Evolutionary conservation across 2,113 vertebrate genomes (phyloP).

Genomic region (Dunckerocampus dactyliophorus): DNA sequence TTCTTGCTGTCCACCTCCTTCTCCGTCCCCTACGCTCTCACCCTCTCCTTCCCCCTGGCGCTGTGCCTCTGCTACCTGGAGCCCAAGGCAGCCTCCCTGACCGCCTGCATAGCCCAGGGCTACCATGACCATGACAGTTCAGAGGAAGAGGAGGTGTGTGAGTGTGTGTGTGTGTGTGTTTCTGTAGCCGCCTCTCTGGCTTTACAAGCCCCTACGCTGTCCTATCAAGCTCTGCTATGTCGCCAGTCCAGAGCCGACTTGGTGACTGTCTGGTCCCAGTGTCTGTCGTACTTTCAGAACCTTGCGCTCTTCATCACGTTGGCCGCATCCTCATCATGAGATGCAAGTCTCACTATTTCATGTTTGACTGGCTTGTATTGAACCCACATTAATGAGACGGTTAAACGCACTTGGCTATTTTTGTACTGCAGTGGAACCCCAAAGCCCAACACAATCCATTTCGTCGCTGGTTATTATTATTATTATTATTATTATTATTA

Average conservation of each 20-base stretch:
- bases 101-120: constrained; percentile 93
- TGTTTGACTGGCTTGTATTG: constrained; percentile 16
- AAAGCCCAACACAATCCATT: background rate
- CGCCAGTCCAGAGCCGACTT: constrained; percentile 80
- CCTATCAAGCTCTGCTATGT: constrained; percentile 73
- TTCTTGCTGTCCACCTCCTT: constrained; percentile 97
- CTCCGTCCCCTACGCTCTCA: constrained; percentile 95
- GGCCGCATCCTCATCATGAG: constrained; percentile 49
- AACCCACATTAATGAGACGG: constrained; percentile 21
- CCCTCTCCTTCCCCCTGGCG: constrained; percentile 97
- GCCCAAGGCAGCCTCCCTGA: constrained; percentile 97
- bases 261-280: constrained; percentile 73
- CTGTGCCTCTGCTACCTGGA: constrained; percentile 99
- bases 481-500: too few relatives aligned
- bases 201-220: constrained; percentile 40
- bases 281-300: constrained; percentile 89
- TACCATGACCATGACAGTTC: constrained; percentile 99
- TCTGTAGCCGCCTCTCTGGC: constrained; percentile 36
- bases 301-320: constrained; percentile 76
- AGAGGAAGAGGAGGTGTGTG: constrained; percentile 85
- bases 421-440: background rate
- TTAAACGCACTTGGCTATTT: constrained; percentile 41
- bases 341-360: constrained; percentile 52
- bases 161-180: constrained; percentile 53
- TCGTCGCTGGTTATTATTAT: too few relatives aligned